Conservation (phyloP, 2,888 invertebrate genomes). For the Philaethria dido region DNA sequence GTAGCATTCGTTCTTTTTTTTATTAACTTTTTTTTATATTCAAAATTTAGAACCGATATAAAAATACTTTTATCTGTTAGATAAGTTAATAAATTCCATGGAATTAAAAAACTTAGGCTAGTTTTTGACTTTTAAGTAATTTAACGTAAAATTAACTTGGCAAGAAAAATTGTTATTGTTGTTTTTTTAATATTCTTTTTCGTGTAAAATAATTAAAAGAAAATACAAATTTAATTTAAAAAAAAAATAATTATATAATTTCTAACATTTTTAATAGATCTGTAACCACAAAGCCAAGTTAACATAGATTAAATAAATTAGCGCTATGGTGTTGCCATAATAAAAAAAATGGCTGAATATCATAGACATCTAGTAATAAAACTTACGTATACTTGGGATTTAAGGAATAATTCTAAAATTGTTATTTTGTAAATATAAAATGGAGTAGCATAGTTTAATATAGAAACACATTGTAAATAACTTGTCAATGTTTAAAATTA, state of each 20-base stretch:
- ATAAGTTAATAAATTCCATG: conserved; percentile 44
- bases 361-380: conserved; percentile 32
- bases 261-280: neutral
- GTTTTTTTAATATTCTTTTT: neutral
- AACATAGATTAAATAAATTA: conserved; percentile 5
- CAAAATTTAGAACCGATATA: conserved; percentile 16
- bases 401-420: conserved; percentile 50
- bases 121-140: conserved; percentile 36
- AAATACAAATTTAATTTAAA: neutral
- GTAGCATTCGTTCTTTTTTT: neutral
- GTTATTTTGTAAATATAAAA: conserved; percentile 72
- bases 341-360: conserved; percentile 46
- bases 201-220: neutral
- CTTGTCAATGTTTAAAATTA: conserved; percentile 73
- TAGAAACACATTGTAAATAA: conserved; percentile 72
- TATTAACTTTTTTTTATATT: neutral
- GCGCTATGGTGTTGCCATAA: conserved; percentile 30
- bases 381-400: conserved; percentile 41
- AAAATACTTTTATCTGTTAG: conserved; percentile 19
- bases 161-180: neutral
- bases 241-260: neutral
- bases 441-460: conserved; percentile 52
- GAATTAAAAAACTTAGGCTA: conserved; percentile 48
- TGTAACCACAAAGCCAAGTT: conserved; percentile 3
- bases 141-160: conserved; percentile 32